These are phyloP conservation scores for Pteronotus mesoamericanus DNA, from an alignment of 2,797 vertebrate genomes.

Conservation along the genomic window DNA sequence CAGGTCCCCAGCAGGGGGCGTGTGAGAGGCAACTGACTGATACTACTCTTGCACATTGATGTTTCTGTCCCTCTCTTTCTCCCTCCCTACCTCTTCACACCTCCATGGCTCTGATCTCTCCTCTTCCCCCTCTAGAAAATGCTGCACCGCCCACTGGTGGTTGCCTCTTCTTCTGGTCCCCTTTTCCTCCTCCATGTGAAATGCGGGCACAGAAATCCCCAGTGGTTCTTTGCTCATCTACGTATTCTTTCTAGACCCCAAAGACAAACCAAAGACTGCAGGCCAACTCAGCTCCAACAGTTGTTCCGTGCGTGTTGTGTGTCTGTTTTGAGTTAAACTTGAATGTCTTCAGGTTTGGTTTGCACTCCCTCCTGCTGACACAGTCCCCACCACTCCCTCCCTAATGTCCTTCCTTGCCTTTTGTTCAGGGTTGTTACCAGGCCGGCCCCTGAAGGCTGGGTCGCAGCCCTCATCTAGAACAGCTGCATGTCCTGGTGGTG, in stretches of 20 bases:
- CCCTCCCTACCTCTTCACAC: not conserved
- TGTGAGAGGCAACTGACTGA: not conserved
- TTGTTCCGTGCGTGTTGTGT: fast-evolving
- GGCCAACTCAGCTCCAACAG: not conserved
- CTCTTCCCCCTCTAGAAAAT: not conserved
- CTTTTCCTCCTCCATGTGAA: not conserved
- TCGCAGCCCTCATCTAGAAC: not conserved
- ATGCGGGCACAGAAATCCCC: not conserved
- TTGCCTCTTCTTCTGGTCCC: not conserved
- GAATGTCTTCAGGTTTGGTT: not conserved
- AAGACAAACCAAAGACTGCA: not conserved
- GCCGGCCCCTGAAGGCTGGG: not conserved
- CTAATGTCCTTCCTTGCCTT: not conserved
- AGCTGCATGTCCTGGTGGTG: not conserved
- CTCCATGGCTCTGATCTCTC: not conserved
- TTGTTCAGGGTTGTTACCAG: not conserved
- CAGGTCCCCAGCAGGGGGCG: not conserved
- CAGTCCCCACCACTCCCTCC: too few species aligned
- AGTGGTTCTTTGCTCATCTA: not conserved
- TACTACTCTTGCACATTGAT: not conserved
- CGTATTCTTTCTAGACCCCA: not conserved
- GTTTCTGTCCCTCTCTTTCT: not conserved
- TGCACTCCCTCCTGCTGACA: not conserved
- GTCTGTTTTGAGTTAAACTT: not conserved
- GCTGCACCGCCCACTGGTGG: not conserved